Base-by-base conservation (phyloP, 2,797 vertebrate species). In the Poeciliopsis paucimaculata region DNA sequence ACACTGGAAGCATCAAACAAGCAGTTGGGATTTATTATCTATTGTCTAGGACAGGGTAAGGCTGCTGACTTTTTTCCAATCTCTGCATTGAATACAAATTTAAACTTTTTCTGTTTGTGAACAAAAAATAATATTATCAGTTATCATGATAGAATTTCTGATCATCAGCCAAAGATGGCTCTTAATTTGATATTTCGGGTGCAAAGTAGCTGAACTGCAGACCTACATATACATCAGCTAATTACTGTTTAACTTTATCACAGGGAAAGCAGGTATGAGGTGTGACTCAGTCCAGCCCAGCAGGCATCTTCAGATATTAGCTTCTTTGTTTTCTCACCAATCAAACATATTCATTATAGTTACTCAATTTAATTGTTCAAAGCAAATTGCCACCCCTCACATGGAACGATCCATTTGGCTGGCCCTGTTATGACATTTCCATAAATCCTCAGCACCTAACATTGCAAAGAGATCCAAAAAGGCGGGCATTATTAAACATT, bases 401-500 rank as follows among this genome's bases (percentile, higher is more conserved):
- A 1, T 15, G 36, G n/a, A 18, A 53, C 26, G 60, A 46, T 13
- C 49, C 47, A 68, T 83, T 43, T 16, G 34, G 16, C 11, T 82
- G 79, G 80, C 81, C 70, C 36, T 0, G 0, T 20, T 0, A 11
- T 77, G 45, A 81, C 66, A 78, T 60, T 81, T 77, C 46, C 75
- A 57, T 78, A 80, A 87, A 79, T 64, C 70, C 72, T 76, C 72
- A 36, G n/a, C 70, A 34, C 76, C 18, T 23, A 83, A 81, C 75
- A 88, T 15, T 72, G 45, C 20, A 78, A 77, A n/a, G 62, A 79
- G 10, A 85, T 73, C 53, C 26, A 43, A 51, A 86, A 84, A 87
- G 86, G 77, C 39, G 77, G 80, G 20, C 57, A 49, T 53, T 31
- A 82, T 90, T 47, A 93, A 93, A 91, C 86, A 93, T 93, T 92